Evolutionary conservation across 2,888 invertebrate species (phyloP), one percentile per base, ranked within the genome.

Genomic region (Sialis fuliginosa): DNA sequence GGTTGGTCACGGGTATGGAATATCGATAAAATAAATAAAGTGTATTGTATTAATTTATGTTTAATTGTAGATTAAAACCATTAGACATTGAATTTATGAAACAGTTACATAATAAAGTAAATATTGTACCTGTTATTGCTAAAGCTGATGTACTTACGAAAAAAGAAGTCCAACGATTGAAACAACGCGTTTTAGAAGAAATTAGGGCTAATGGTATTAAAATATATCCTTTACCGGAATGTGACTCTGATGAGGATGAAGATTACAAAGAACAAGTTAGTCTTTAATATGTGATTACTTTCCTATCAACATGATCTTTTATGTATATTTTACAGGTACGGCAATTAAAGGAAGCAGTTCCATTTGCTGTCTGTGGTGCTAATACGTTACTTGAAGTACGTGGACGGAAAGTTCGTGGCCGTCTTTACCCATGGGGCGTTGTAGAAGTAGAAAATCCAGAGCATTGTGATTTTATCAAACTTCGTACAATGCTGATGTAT

Each of bases 381-480:
- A 91, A 89, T 61, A 83, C 86, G 2, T 67, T 85, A 50, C 72
- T 96, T 52, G 96, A 96, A 67, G 91, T 93, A 30, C 83, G 89
- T 60, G 93, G 93, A 41, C 77, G 86, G 46, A 87, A 90, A 65
- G 92, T 96, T 50, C 75, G 95, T 48, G 97, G 96, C 31, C 79
- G 96, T 2, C 75, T 91, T 49, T 97, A 96, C 71, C 95, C 96
- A 0, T 97, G 96, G 96, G 96, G 96, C 37, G 93, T 96, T 2
- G 93, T 96, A 6, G 96, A 96, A 68, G 93, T 96, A 8, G 96
- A 97, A 66, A 96, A 96, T 72, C 92, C 95, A 0, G 93, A 95
- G 42, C 96, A 96, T 62, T 95, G 95, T 69, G 96, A 97, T 71
- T 97, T 96, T 63, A 92, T 95, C 59, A 96, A 95, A 65, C 75